Evolutionary conservation across 2,113 vertebrate genomes (phyloP), one percentile per base, ranked within the genome.

Genomic region (Vidua macroura): DNA sequence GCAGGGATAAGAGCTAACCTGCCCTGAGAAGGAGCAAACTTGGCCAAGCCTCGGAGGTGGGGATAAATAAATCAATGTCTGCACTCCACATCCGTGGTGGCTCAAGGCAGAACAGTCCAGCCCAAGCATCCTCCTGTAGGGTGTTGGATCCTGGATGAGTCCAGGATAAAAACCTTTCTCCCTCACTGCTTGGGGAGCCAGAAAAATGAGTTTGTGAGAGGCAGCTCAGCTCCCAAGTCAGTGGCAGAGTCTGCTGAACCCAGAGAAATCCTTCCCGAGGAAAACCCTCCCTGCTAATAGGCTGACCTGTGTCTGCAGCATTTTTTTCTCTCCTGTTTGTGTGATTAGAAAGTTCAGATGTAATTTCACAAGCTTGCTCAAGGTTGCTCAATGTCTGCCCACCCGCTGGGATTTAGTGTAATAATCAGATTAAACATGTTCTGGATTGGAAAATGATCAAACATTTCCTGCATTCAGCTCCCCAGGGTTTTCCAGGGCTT

Each of bases 251-350:
- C 15, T 43, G 24, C 28, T 70, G 78, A 11, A 37, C 53, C 6
- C 2, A 1, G 23, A 22, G 1, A 0, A 28, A 44, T 49, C 24
- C 41, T 35, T 53, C 23, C n/a, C 8, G 13, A 31, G 28, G 31
- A 35, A 11, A 51, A 13, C 43, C 1, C n/a, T 62, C 66, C 1
- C 0, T 76, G 46, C 49, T 67, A 16, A 35, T 15, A 2, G 44
- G 31, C 4, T 31, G 39, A 62, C 37, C 68, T 23, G 8, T 51
- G 43, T 5, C 76, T 58, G 46, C 15, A 33, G 30, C 25, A 14
- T 59, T 91, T 79, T 91, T 79, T 48, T 87, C 82, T 72, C 52
- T 28, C 21, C 33, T 75, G 14, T 78, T 75, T 78, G 51, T 69
- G 37, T 41, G 60, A 52, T 89, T 55, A 43, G 12, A 17, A 85